Evolutionary conservation across 2,797 vertebrate genomes (phyloP).

Genomic region (Staurois parvus): DNA sequence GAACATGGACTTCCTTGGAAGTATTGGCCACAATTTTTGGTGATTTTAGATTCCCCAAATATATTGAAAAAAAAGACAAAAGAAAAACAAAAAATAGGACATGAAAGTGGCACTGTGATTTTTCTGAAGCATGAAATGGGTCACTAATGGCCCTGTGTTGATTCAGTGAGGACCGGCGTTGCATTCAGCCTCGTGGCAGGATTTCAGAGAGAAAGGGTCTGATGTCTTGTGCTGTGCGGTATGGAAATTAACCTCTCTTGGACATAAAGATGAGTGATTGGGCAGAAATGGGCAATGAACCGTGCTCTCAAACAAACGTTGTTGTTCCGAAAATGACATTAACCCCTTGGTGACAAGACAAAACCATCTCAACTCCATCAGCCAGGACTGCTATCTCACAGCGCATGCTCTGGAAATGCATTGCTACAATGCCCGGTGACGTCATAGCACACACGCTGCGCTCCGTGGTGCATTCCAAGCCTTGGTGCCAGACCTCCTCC

Average conservation of each 20-base stretch:
- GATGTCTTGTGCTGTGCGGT: background rate
- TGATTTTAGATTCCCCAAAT: background rate
- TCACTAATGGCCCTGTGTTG: conserved; percentile 18
- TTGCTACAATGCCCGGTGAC: too few relatives aligned
- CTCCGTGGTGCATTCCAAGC: too few relatives aligned
- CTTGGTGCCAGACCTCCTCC: too few relatives aligned
- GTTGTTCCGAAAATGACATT: too few relatives aligned
- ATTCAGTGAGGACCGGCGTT: background rate
- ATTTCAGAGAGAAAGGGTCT: background rate
- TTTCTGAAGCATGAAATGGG: conserved; percentile 49
- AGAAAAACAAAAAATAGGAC: background rate
- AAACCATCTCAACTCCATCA: too few relatives aligned
- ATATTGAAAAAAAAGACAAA: too few relatives aligned
- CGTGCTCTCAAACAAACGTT: background rate
- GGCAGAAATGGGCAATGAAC: background rate
- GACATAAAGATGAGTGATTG: conserved; percentile 15
- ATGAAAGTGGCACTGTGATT: background rate
- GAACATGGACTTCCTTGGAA: too few relatives aligned
- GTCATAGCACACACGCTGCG: too few relatives aligned
- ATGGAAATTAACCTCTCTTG: background rate
- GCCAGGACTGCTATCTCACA: too few relatives aligned
- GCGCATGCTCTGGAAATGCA: too few relatives aligned
- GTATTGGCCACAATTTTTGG: too few relatives aligned
- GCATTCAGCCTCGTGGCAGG: background rate
- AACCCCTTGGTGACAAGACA: too few relatives aligned